These are phyloP conservation scores for Xenops minutus DNA, from an alignment of 2,797 vertebrate genomes.

Conservation along the genomic window DNA sequence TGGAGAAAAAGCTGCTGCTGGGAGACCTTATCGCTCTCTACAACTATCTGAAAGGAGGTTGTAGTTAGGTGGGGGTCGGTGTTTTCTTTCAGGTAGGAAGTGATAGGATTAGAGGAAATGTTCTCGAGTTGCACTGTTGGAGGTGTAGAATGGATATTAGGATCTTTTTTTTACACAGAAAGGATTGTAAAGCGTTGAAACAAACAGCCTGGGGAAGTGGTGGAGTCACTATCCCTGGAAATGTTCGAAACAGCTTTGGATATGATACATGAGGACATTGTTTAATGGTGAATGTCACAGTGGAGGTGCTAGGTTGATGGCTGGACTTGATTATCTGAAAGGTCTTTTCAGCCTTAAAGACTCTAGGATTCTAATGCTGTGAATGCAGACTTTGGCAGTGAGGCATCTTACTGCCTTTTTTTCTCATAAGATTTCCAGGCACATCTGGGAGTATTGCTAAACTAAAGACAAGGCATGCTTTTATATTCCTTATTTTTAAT, in stretches of 20 bases:
- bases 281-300: not conserved
- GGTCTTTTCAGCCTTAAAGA: no score
- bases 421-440: no score
- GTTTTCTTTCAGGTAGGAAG: not conserved
- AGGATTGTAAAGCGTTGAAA: not conserved
- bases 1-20: not conserved
- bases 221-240: not conserved
- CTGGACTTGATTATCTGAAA: no score
- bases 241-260: not conserved
- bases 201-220: no score
- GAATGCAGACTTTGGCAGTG: no score
- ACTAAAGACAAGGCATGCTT: no score
- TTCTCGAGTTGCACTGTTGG: no score
- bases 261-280: not conserved
- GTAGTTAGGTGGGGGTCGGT: rapidly evolving
- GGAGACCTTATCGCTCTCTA: not conserved
- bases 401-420: no score
- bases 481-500: no score
- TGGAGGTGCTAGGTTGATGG: not conserved
- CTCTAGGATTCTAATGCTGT: no score
- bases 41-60: not conserved
- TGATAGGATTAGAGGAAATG: not conserved
- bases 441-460: no score
- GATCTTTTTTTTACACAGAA: not conserved
- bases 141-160: not conserved